phyloP scores from a whole-genome alignment of 2,888 invertebrate genomes.

The Megaustenia siamemsis region DNA sequence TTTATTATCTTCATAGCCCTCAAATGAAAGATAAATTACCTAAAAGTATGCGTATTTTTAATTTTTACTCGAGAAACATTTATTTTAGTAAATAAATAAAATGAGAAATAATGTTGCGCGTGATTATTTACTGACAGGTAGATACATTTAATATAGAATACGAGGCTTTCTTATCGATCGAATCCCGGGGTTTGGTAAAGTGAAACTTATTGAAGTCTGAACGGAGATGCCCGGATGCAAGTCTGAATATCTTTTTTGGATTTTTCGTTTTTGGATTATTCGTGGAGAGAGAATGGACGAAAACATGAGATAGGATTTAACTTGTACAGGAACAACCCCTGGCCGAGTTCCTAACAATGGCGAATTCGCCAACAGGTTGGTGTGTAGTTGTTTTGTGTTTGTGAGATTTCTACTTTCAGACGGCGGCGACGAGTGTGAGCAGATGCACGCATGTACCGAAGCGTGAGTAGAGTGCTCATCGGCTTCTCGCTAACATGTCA shows the following conservation, averaged over 20 bases:
- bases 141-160: constrained; percentile 18
- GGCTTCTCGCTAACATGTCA: constrained; percentile 15
- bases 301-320: constrained; percentile 59
- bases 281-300: constrained; percentile 61
- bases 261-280: constrained; percentile 25
- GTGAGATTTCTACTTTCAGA: background rate
- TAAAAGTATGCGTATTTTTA: background rate
- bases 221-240: constrained; percentile 64
- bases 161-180: constrained; percentile 23
- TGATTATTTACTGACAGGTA: background rate
- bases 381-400: constrained; percentile 34
- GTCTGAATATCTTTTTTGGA: constrained; percentile 53
- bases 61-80: background rate
- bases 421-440: constrained; percentile 27
- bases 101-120: background rate
- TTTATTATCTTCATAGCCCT: background rate
- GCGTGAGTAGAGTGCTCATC: constrained; percentile 43
- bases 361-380: constrained; percentile 60
- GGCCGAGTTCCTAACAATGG: constrained; percentile 59
- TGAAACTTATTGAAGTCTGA: constrained; percentile 56
- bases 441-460: constrained; percentile 37
- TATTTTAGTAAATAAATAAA: no score
- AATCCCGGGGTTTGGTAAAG: constrained; percentile 39
- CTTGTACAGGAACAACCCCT: constrained; percentile 57
- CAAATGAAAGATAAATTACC: background rate